These are phyloP conservation scores for Periphyllus acericola DNA, from an alignment of 2,888 invertebrate species.

Conservation along the genomic window DNA sequence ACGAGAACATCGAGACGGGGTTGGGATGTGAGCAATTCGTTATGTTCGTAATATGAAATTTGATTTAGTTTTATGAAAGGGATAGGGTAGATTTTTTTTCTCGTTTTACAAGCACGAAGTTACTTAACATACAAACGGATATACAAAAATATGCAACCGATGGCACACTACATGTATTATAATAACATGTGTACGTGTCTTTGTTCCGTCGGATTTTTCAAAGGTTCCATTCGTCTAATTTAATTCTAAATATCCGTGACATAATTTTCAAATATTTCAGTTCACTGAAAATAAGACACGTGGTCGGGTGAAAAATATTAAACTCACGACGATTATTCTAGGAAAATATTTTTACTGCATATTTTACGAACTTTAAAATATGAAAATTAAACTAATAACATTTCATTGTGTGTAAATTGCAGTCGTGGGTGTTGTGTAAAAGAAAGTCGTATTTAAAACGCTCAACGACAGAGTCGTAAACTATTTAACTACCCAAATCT, in stretches of 20 bases:
- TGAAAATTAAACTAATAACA: no score
- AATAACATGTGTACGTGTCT: constrained; percentile 24
- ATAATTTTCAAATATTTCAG: constrained; percentile 10
- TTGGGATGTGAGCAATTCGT: constrained; percentile 40
- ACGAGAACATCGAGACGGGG: constrained; percentile 24
- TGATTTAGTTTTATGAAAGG: constrained; percentile 48
- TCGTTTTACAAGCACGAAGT: not conserved
- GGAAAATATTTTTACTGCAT: not conserved
- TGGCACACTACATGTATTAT: not conserved
- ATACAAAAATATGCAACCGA: constrained; percentile 17
- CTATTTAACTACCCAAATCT: no score
- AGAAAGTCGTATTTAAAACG: no score
- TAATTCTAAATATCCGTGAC: constrained; percentile 31
- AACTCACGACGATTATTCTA: not conserved
- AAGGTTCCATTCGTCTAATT: constrained; percentile 23
- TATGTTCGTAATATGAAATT: constrained; percentile 43
- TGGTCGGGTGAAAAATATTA: not conserved
- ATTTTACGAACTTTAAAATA: no score
- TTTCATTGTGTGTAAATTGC: no score
- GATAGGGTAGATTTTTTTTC: constrained; percentile 17
- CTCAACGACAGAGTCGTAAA: no score
- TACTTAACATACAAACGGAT: constrained; percentile 20
- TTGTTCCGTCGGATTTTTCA: constrained; percentile 19
- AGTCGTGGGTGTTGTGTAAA: no score
- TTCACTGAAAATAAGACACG: not conserved